Evolutionary conservation across 2,888 invertebrate species (phyloP).

Genomic region (Cantharis rustica): DNA sequence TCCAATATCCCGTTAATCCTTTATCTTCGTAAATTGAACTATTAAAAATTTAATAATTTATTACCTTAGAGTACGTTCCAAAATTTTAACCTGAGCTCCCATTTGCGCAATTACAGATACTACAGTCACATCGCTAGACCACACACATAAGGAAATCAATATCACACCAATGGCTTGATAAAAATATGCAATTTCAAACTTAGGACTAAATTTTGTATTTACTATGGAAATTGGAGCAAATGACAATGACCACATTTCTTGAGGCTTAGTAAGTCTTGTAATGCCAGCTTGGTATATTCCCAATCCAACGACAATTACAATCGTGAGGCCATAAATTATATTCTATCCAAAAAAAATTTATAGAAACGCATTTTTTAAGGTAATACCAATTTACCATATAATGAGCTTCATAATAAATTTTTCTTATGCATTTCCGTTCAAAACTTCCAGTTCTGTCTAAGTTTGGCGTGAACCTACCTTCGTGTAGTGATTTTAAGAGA

Average conservation of each 20-base stretch:
- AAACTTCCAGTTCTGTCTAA: constrained; percentile 26
- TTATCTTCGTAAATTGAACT: too few species aligned
- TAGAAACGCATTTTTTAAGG: neutral
- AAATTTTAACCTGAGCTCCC: constrained; percentile 14
- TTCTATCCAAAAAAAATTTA: neutral
- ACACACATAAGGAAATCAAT: constrained; percentile 7
- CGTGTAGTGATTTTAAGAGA: constrained; percentile 28
- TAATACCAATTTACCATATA: neutral
- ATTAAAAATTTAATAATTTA: too few species aligned
- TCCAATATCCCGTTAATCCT: too few species aligned
- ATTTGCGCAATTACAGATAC: constrained; percentile 13
- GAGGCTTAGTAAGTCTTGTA: constrained; percentile 3
- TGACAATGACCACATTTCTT: constrained; percentile 15
- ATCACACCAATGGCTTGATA: constrained; percentile 8
- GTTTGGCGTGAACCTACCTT: constrained; percentile 29
- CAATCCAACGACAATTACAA: neutral
- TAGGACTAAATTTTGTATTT: constrained; percentile 1
- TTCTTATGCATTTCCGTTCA: constrained; percentile 13
- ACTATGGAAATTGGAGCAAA: constrained; percentile 8
- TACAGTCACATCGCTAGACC: constrained; percentile 9
- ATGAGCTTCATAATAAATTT: neutral
- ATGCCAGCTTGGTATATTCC: neutral
- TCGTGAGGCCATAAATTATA: neutral
- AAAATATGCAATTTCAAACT: constrained; percentile 12
- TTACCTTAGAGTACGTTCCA: constrained; percentile 9